Conservation (phyloP, 1,140 invertebrate genomes). For the Lasioglossum albipes region DNA sequence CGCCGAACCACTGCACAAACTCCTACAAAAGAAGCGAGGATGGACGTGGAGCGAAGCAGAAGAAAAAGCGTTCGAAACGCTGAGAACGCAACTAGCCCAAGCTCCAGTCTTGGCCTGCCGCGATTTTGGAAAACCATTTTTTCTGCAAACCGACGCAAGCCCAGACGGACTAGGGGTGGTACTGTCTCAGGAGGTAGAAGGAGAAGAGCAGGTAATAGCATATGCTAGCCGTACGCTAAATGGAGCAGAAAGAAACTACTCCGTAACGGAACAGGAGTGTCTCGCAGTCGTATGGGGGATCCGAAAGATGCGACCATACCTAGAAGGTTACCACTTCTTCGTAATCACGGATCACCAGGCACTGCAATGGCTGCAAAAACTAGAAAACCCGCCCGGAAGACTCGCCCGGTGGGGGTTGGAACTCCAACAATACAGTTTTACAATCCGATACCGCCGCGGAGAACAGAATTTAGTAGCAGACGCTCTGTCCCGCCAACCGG, state of each 20-base stretch:
- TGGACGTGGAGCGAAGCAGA: too few species aligned
- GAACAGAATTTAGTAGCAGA: background rate
- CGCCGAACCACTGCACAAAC: too few species aligned
- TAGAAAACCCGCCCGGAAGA: background rate
- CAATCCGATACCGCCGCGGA: background rate
- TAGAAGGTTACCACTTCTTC: too few species aligned
- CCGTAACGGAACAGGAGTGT: background rate
- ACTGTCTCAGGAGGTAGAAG: background rate
- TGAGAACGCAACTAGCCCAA: too few species aligned
- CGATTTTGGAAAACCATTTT: background rate
- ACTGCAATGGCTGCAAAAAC: background rate
- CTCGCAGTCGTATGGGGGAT: too few species aligned
- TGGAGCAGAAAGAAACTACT: background rate
- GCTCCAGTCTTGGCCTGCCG: too few species aligned
- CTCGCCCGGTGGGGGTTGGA: background rate
- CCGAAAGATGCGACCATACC: too few species aligned
- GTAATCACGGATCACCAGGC: too few species aligned
- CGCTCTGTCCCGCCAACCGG: background rate
- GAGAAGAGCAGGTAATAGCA: background rate
- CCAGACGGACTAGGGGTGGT: background rate
- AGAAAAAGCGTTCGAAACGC: too few species aligned
- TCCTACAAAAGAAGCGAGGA: too few species aligned
- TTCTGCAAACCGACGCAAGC: slow-evolving; percentile 15
- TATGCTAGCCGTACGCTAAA: slow-evolving; percentile 1
- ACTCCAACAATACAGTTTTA: background rate